Conservation (phyloP, 2,888 invertebrate species). For the Athrips mouffetella region DNA sequence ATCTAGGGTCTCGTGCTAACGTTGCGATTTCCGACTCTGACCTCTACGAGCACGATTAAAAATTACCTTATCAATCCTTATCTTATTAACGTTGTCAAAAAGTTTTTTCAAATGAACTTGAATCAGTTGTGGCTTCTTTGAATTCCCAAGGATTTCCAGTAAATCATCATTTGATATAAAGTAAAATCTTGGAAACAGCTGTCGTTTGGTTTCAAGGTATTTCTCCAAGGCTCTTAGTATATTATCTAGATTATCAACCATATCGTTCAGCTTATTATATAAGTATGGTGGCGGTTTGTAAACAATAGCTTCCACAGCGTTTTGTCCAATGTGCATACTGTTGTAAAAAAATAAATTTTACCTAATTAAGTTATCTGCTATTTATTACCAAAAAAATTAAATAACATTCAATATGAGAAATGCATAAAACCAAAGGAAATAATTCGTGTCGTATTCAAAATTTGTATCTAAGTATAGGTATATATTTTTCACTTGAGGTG, state of each 20-base stretch:
- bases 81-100: slow-evolving; percentile 89
- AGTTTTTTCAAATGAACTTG: slow-evolving; percentile 93
- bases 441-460: too few species aligned
- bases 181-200: slow-evolving; percentile 88
- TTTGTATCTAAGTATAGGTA: too few species aligned
- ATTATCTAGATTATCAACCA: slow-evolving; percentile 86
- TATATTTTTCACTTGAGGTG: too few species aligned
- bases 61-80: slow-evolving; percentile 82
- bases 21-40: too few species aligned
- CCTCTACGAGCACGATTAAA: too few species aligned
- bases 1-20: too few species aligned
- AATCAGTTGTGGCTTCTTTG: slow-evolving; percentile 88
- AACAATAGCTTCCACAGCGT: slow-evolving; percentile 81
- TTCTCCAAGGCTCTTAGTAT: slow-evolving; percentile 90
- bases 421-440: too few species aligned
- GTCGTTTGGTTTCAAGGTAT: slow-evolving; percentile 93
- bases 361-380: background rate
- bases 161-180: slow-evolving; percentile 83
- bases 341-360: slow-evolving; percentile 15
- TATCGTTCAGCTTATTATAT: slow-evolving; percentile 81
- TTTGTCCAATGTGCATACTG: slow-evolving; percentile 73
- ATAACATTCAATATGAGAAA: too few species aligned
- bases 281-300: slow-evolving; percentile 80
- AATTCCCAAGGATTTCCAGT: slow-evolving; percentile 91
- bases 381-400: background rate